A percentile compares a stretch with the other conserved stretches of the same genome.
Conservation (phyloP, 2,113 vertebrate species). For the Oncorhynchus mykiss region DNA sequence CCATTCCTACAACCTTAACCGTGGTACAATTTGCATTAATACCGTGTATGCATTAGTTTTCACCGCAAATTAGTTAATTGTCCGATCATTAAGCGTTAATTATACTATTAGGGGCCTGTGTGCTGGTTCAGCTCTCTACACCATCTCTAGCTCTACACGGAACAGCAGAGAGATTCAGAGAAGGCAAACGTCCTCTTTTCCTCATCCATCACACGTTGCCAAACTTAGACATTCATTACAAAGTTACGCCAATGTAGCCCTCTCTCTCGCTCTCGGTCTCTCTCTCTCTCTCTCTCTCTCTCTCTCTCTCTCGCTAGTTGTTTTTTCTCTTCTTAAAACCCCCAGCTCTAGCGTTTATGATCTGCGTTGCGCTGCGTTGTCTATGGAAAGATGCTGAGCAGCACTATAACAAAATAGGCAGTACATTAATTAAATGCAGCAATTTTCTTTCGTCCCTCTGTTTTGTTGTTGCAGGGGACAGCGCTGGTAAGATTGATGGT, state of each 20-base stretch:
- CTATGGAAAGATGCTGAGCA: slow-evolving; percentile 77
- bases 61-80: slow-evolving; percentile 51
- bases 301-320: too few species aligned
- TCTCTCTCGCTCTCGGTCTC: background rate
- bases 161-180: slow-evolving; percentile 65
- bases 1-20: slow-evolving; percentile 43
- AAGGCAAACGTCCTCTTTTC: slow-evolving; percentile 70
- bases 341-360: slow-evolving; percentile 11
- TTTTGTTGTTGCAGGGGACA: slow-evolving; percentile 57
- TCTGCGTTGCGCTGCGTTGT: slow-evolving; percentile 19
- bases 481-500: slow-evolving; percentile 76
- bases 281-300: too few species aligned
- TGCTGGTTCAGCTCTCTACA: slow-evolving; percentile 42
- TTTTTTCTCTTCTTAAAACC: too few species aligned
- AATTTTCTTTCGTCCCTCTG: slow-evolving; percentile 75
- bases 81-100: slow-evolving; percentile 66
- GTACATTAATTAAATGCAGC: slow-evolving; percentile 80
- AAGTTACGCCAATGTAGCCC: slow-evolving; percentile 73
- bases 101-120: slow-evolving; percentile 45
- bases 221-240: slow-evolving; percentile 75
- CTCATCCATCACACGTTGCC: slow-evolving; percentile 76
- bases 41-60: slow-evolving; percentile 41
- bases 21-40: slow-evolving; percentile 34
- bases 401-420: slow-evolving; percentile 70
- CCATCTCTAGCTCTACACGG: slow-evolving; percentile 31